Conservation (phyloP, 1,140 invertebrate genomes). For the Tetraneura akinire region DNA sequence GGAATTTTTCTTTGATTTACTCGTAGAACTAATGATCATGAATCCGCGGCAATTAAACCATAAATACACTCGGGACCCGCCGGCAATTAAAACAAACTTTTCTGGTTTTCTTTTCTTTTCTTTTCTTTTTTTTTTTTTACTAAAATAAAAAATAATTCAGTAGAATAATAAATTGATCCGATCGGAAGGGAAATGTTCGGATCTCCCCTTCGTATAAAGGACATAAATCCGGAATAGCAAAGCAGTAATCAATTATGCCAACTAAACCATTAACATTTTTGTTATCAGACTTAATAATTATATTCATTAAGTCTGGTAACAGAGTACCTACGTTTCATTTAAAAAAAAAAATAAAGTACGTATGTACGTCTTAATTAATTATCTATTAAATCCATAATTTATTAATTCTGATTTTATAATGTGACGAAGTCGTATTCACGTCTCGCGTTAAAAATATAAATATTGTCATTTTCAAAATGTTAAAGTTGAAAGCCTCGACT, state of each 20-base stretch:
- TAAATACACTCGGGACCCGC: conserved; percentile 36
- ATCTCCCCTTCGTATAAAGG: not conserved
- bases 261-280: not conserved
- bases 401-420: too few relatives aligned
- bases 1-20: conserved; percentile 51
- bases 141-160: not conserved
- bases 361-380: too few relatives aligned
- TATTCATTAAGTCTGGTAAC: too few relatives aligned
- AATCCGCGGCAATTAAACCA: conserved; percentile 46
- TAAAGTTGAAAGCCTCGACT: too few relatives aligned
- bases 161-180: conserved; percentile 40
- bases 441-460: too few relatives aligned
- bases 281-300: too few relatives aligned
- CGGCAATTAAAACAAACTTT: conserved; percentile 49
- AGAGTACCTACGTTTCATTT: too few relatives aligned
- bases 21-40: conserved; percentile 20
- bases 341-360: too few relatives aligned
- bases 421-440: too few relatives aligned
- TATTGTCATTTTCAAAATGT: too few relatives aligned
- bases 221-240: not conserved
- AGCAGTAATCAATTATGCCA: not conserved
- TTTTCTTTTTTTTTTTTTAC: conserved; percentile 29
- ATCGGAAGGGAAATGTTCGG: conserved; percentile 11
- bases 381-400: too few relatives aligned
- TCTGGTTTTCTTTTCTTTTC: too few relatives aligned